These are phyloP conservation scores for Palythoa grandiflora DNA, from an alignment of 92 coral and sea anemone genomes.

Conservation along the genomic window DNA sequence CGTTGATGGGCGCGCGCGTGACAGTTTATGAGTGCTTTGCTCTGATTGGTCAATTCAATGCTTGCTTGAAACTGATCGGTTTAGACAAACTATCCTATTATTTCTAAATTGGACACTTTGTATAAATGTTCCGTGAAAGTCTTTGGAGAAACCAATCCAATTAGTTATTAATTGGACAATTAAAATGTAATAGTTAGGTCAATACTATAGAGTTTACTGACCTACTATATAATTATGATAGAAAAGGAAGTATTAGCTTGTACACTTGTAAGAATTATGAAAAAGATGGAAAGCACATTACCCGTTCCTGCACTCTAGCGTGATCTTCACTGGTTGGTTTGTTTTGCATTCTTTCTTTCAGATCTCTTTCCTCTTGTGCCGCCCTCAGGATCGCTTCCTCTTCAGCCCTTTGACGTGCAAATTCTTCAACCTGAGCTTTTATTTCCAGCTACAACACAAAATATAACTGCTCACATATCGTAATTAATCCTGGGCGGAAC, in stretches of 20 bases:
- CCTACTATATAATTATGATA: too few species aligned
- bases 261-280: not conserved
- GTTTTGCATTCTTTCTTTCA: conserved; percentile 72
- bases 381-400: conserved; percentile 86
- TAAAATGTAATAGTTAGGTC: too few species aligned
- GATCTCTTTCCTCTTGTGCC: conserved; percentile 79
- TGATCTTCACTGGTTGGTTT: conserved; percentile 75
- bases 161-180: too few species aligned
- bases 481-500: not conserved
- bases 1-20: too few species aligned
- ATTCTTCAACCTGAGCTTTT: conserved; percentile 90
- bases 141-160: too few species aligned
- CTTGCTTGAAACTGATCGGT: too few species aligned
- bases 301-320: conserved; percentile 88
- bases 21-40: too few species aligned
- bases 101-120: too few species aligned
- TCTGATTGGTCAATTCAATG: too few species aligned
- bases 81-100: too few species aligned
- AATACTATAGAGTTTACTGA: too few species aligned
- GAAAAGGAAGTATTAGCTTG: not conserved
- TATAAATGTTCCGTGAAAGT: too few species aligned
- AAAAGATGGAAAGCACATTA: not conserved
- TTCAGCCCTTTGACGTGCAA: conserved; percentile 86
- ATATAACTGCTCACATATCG: not conserved
- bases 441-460: conserved; percentile 74